Conservation (phyloP, 1,140 invertebrate genomes). For the Pomacea maculata region DNA sequence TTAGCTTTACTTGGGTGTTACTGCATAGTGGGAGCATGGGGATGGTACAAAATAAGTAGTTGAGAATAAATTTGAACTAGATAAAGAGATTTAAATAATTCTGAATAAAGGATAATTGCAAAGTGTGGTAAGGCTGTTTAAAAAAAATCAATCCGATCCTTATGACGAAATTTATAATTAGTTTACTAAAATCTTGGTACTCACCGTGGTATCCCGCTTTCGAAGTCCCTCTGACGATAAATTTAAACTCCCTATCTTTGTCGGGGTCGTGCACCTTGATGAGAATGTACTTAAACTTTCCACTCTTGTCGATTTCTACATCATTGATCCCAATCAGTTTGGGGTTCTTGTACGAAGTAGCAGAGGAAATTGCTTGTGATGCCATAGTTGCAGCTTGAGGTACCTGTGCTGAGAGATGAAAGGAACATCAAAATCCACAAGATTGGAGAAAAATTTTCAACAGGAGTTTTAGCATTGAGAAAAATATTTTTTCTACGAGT, state of each 20-base stretch:
- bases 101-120: too few relatives aligned
- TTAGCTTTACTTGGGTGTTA: too few relatives aligned
- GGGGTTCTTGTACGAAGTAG: slow-evolving; percentile 51
- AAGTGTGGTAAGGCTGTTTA: too few relatives aligned
- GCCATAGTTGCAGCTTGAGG: slow-evolving; percentile 24
- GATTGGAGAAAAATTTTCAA: not conserved
- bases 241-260: slow-evolving; percentile 57
- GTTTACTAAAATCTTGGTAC: slow-evolving; percentile 13
- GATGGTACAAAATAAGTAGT: too few relatives aligned
- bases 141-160: too few relatives aligned
- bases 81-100: too few relatives aligned
- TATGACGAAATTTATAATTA: too few relatives aligned
- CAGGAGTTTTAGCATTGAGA: not conserved
- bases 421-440: not conserved
- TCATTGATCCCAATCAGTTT: slow-evolving; percentile 70
- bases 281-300: slow-evolving; percentile 88
- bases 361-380: slow-evolving; percentile 44
- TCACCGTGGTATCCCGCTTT: slow-evolving; percentile 54
- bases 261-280: slow-evolving; percentile 73
- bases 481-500: not conserved
- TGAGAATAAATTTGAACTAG: too few relatives aligned
- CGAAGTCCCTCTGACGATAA: slow-evolving; percentile 53
- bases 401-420: not conserved
- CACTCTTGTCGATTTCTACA: slow-evolving; percentile 82
- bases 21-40: too few relatives aligned